These are phyloP conservation scores for Xiphophorus hellerii DNA, from an alignment of 2,113 vertebrate genomes.

Conservation along the genomic window DNA sequence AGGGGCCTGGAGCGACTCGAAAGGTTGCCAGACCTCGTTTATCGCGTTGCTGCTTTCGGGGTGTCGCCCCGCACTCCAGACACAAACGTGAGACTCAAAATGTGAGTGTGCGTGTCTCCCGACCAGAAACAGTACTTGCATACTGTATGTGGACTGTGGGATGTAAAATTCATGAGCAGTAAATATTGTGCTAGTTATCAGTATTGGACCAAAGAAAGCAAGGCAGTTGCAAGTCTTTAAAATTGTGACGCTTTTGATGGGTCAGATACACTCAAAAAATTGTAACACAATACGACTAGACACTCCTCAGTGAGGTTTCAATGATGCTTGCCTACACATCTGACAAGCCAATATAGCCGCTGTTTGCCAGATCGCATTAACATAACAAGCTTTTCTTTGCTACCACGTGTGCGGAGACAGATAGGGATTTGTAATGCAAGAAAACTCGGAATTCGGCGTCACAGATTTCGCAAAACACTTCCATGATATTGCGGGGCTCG, in stretches of 20 bases:
- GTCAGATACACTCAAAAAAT: too few species aligned
- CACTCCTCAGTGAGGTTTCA: constrained; percentile 20
- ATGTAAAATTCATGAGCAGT: too few species aligned
- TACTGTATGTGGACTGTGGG: too few species aligned
- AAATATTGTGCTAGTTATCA: too few species aligned
- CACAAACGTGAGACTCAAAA: constrained; percentile 47
- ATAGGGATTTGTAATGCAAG: background rate
- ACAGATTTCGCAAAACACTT: background rate
- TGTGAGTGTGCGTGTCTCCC: constrained; percentile 46
- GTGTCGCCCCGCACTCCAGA: constrained; percentile 29
- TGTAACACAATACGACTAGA: constrained; percentile 17
- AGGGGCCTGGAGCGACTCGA: constrained; percentile 27
- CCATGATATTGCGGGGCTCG: background rate
- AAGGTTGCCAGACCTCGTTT: constrained; percentile 28
- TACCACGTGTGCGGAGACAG: background rate
- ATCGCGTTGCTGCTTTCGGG: constrained; percentile 25
- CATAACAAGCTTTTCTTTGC: constrained; percentile 11
- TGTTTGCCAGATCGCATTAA: constrained; percentile 40
- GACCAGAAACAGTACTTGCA: background rate
- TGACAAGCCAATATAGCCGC: constrained; percentile 40
- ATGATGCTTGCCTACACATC: constrained; percentile 23
- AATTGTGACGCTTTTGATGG: too few species aligned
- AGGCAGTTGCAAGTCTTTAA: too few species aligned
- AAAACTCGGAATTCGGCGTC: background rate
- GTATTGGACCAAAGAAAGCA: too few species aligned